These are phyloP conservation scores for Merodon equestris DNA, from an alignment of 2,888 invertebrate species.

Conservation along the genomic window DNA sequence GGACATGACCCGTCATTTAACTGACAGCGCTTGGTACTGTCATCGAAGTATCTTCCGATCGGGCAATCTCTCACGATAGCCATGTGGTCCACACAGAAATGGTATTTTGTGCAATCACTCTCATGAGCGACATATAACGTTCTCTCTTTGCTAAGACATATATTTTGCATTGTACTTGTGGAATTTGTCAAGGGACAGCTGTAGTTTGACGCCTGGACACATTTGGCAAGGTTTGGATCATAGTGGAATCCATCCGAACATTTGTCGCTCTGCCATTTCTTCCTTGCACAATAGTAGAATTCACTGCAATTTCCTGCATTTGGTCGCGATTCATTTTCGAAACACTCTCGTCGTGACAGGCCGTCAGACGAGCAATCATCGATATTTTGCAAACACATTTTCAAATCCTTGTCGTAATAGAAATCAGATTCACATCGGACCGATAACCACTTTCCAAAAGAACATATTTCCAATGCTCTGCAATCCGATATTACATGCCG, in stretches of 20 bases:
- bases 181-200: not conserved
- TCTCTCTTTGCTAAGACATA: slow-evolving; percentile 70
- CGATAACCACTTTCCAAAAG: slow-evolving; percentile 68
- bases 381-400: slow-evolving; percentile 65
- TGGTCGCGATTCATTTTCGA: slow-evolving; percentile 64
- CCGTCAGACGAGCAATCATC: slow-evolving; percentile 73
- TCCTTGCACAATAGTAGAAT: slow-evolving; percentile 72
- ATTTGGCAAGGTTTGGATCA: slow-evolving; percentile 46
- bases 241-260: slow-evolving; percentile 73
- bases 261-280: slow-evolving; percentile 71
- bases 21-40: slow-evolving; percentile 70
- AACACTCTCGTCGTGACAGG: slow-evolving; percentile 70
- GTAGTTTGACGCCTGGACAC: slow-evolving; percentile 43
- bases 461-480: slow-evolving; percentile 68
- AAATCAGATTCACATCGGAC: slow-evolving; percentile 47
- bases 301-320: slow-evolving; percentile 70
- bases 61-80: slow-evolving; percentile 70
- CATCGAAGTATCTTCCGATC: slow-evolving; percentile 72
- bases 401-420: slow-evolving; percentile 68
- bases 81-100: slow-evolving; percentile 71
- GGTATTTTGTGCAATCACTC: slow-evolving; percentile 72
- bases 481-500: slow-evolving; percentile 68
- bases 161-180: not conserved
- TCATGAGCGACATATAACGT: slow-evolving; percentile 71
- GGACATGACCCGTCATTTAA: slow-evolving; percentile 73